Base-by-base conservation (phyloP, 1,140 invertebrate genomes). In the Euglossa dilemma region DNA sequence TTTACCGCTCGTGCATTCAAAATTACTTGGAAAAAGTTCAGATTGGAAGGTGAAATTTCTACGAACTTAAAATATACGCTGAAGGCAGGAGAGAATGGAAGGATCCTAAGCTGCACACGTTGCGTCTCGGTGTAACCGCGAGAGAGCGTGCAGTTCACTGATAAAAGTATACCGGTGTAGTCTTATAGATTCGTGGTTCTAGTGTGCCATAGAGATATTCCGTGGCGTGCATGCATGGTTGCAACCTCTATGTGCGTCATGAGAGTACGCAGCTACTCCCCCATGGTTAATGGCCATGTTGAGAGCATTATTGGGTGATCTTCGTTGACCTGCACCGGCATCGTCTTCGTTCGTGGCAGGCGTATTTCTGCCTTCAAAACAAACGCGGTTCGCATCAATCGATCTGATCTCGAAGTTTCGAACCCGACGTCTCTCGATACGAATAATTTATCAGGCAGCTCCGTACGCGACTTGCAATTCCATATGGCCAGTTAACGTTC, bases 221-320 rank as follows among this genome's bases (percentile, higher is more conserved):
- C 45, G n/a, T 47, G 7, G 59, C 25, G 36, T 12, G 28, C 12
- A 4, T n/a, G 75, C 28, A 28, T 52, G 43, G 45, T 50, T 57
- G 56, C 43, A 61, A 71, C 9, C 50, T 3, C 6, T n/a, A 43
- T n/a, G 50, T 47, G 64, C 36, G 52, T 77, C 75, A 70, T 45
- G 64, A 36, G 12, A 47, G 23, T 52, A 6, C 11, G 23, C 23
- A 45, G 56, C 12, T 77, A 36, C 69, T 83, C 28, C 59, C 43
- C 70, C 80, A 6, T 56, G 80, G 79, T 86, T 87, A 87, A 87
- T 87, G 54, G 74, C 70, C 70, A 83, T n/a, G 69, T 64, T 64
- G 70, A 79, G 70, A 79, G 64, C 80, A 86, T 86, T 86, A 86
- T 83, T 76, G 74, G 76, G 28, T 71, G 63, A 79, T 63, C 69